Evolutionary conservation across 2,888 invertebrate species (phyloP).

Genomic region (Lasioglossum marginatum): DNA sequence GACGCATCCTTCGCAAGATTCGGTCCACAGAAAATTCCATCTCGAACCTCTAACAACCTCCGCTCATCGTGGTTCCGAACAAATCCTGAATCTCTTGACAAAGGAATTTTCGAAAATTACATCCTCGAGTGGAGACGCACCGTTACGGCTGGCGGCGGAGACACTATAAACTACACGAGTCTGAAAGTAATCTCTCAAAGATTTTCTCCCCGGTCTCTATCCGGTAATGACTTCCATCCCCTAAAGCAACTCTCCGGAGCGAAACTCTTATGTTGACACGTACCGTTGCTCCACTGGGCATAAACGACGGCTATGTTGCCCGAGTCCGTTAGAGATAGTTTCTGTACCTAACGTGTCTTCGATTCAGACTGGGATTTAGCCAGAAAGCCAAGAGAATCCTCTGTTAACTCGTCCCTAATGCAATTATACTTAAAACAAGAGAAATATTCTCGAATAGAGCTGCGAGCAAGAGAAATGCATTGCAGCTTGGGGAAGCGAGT

Average conservation of each 20-base stretch:
- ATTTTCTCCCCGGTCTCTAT: background rate
- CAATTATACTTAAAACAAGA: background rate
- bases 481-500: no score
- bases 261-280: slow-evolving; percentile 4
- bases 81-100: background rate
- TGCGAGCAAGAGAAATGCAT: no score
- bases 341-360: background rate
- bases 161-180: background rate
- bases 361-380: background rate
- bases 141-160: background rate
- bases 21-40: background rate
- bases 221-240: background rate
- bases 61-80: background rate
- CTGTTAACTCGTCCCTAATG: background rate
- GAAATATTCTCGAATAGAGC: background rate
- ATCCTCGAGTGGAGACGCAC: background rate
- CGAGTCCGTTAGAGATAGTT: background rate
- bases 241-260: background rate
- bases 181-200: background rate
- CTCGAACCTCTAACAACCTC: background rate
- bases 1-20: background rate
- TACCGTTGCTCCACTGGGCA: slow-evolving; percentile 9
- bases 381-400: background rate
- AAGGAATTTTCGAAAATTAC: background rate
- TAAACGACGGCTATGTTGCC: background rate